Base-by-base conservation (phyloP, 2,888 invertebrate species). In the Tolmerus cingulatus region DNA sequence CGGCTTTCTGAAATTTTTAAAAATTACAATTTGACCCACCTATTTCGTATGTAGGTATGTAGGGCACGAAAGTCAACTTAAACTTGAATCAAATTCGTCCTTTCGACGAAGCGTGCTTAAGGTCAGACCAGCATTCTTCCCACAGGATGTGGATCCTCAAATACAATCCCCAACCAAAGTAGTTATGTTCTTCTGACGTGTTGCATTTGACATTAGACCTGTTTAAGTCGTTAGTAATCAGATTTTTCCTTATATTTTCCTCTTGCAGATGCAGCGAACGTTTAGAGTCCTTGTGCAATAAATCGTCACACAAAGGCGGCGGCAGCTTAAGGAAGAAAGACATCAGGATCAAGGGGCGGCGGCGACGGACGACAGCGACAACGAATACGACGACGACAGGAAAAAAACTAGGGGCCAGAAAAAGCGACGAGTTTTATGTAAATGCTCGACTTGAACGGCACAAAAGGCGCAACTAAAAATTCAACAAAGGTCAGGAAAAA, bases 401-500 rank as follows among this genome's bases (percentile, higher is more conserved):
- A 27, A 79, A 34, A 34, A 37, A 76, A 76, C n/a, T 76, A 76
- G n/a, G 2, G 30, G 27, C 23, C 14, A 16, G 7, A 34, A 76
- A 34, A 76, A 37, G 34, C 78, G 23, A 27, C 37, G 37, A 78
- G 57, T 57, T 82, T 57, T 82, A 82, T 82, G 82, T 66, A 82
- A 82, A 82, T 82, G 82, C 57, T 82, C 57, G 34, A 85, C 19
- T 74, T 85, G 74, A 43, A 19, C 27, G 46, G 14, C 43, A 85
- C 46, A 85, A 85, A 74, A 85, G 74, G 46, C 74, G 46, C 40
- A 74, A 43, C 46, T 74, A 55, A 85, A 85, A 37, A 74, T 74
- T 46, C 85, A 74, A 85, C 85, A 85, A 74, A 85, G 46, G 85
- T 74, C 46, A 85, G 37, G 74, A 85, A 85, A 46, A 84, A 66